phyloP scores from a whole-genome alignment of 2,888 invertebrate species.

The Calephelis perditalis region DNA sequence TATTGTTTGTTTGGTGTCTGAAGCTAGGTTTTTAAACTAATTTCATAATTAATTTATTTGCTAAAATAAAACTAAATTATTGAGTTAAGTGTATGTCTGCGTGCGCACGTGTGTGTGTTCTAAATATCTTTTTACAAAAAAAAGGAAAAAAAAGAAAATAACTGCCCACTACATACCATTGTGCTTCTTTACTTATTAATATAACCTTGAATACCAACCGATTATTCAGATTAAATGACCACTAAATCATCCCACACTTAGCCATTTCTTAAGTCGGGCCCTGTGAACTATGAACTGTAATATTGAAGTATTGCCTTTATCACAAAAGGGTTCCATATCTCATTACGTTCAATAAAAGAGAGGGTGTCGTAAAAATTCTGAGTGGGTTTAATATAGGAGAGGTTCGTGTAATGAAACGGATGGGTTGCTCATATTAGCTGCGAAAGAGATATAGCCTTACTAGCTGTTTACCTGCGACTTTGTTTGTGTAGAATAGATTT shows the following conservation, averaged over 20 bases:
- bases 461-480: not conserved
- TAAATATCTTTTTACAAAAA: too few relatives aligned
- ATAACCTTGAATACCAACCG: conserved; percentile 54
- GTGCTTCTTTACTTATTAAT: conserved; percentile 40
- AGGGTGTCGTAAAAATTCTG: conserved; percentile 66
- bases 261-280: conserved; percentile 46
- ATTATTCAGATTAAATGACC: conserved; percentile 68
- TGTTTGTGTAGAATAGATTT: not conserved
- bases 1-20: too few relatives aligned
- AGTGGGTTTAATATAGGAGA: conserved; percentile 56
- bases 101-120: too few relatives aligned
- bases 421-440: conserved; percentile 18
- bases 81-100: too few relatives aligned
- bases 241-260: conserved; percentile 70
- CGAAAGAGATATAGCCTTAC: conserved; percentile 15
- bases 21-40: too few relatives aligned
- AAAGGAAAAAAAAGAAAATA: not conserved
- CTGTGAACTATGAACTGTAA: conserved; percentile 73
- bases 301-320: conserved; percentile 66
- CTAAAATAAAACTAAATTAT: too few relatives aligned
- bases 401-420: conserved; percentile 51
- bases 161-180: conserved; percentile 30
- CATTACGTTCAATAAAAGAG: conserved; percentile 57
- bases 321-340: conserved; percentile 61
- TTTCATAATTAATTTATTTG: too few relatives aligned